Base-by-base conservation (phyloP, 2,888 invertebrate genomes). In the Agriotes lineatus region DNA sequence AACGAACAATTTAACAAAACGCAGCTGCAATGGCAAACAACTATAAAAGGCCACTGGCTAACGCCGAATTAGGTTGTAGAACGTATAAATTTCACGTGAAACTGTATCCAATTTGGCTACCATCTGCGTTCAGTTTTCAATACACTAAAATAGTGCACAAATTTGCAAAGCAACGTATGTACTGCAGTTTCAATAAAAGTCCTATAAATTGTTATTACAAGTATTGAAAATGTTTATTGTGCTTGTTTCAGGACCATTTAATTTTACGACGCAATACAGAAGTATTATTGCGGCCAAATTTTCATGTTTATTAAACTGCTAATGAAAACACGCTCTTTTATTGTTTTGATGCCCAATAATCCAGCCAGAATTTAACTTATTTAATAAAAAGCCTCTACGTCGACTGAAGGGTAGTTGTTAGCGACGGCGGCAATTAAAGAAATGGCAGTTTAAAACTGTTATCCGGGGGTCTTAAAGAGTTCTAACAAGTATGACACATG, bases 401-500 rank as follows among this genome's bases (percentile, higher is more conserved):
- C n/a, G 12, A 14, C 7, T n/a, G 18, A 30, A 54, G 25, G 48
- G 16, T 33, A 54, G 44, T 20, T 30, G 37, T 58, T 48, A 57
- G 14, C 18, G 16, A 20, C 52, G 18, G 25, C n/a, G 52, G 52
- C 59, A 50, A 68, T 68, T 68, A 69, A 64, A 64, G 56, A 54
- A 64, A 54, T 50, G 63, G 58, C 58, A 70, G 58, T 70, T 66
- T 67, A 70, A 70, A 70, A 70, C 70, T 67, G 64, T 71, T 71
- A 64, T 65, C 56, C 45, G n/a, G 35, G 44, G 48, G 39, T 67
- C 68, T 65, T 70, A 63, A 62, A 67, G 44, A 62, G 56, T 67
- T 70, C 65, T 67, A 67, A 70, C 72, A 72, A 75, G 73, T 76
- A 76, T 76, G 76, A 76, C 76, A 76, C 71, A 76, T 68, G 71